Evolutionary conservation across 2,888 invertebrate genomes (phyloP).

Genomic region (Deroplatys truncata): DNA sequence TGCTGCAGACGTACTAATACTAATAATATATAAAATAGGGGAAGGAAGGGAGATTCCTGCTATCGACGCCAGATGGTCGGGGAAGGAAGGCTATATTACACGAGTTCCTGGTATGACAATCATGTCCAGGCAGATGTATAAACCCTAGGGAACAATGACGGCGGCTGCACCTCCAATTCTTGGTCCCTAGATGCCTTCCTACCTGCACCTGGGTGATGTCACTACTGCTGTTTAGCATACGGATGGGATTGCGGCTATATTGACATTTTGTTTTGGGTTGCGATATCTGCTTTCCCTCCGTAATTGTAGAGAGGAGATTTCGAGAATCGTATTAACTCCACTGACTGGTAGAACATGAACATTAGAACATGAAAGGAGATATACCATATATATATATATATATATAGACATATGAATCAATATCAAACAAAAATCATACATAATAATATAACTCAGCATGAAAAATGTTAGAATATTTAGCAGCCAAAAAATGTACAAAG

Average conservation of each 20-base stretch:
- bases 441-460: too few species aligned
- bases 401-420: too few species aligned
- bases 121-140: not conserved
- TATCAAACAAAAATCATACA: too few species aligned
- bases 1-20: not conserved
- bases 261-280: not conserved
- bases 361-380: too few species aligned
- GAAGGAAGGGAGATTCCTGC: too few species aligned
- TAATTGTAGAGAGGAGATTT: not conserved
- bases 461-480: too few species aligned
- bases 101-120: not conserved
- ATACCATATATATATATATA: too few species aligned
- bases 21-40: not conserved
- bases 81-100: not conserved
- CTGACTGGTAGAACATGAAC: too few species aligned
- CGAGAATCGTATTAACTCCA: too few species aligned
- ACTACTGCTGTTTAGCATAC: not conserved
- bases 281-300: not conserved
- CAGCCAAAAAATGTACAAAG: too few species aligned
- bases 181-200: not conserved
- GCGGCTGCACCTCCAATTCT: not conserved
- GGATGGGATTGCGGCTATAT: not conserved
- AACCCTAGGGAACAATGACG: not conserved
- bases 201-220: not conserved
- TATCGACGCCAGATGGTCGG: not conserved